phyloP scores from a whole-genome alignment of 2,888 invertebrate genomes.

The Cataglyphis rosenhaueri region DNA sequence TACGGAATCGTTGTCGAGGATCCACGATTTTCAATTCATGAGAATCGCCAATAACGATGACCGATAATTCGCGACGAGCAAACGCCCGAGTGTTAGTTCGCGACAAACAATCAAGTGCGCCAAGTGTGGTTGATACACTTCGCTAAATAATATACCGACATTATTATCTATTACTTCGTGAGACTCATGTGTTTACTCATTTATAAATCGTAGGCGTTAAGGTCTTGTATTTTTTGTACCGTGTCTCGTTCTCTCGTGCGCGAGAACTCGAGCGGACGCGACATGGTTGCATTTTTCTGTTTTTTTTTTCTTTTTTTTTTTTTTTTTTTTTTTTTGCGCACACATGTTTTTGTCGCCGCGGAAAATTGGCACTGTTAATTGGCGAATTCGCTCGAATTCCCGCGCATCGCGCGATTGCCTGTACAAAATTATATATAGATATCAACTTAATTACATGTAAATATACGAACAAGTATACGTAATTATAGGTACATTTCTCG shows the following conservation, averaged over 20 bases:
- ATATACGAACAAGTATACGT: constrained; percentile 76
- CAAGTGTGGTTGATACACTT: constrained; percentile 63
- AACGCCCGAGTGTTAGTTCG: background rate
- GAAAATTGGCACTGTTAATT: background rate
- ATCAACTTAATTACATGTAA: constrained; percentile 70
- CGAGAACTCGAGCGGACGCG: constrained; percentile 66
- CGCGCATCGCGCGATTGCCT: constrained; percentile 66
- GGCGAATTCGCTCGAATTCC: constrained; percentile 60
- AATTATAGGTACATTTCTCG: constrained; percentile 65
- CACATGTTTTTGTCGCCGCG: constrained; percentile 9
- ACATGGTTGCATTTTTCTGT: background rate
- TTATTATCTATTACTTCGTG: constrained; percentile 61
- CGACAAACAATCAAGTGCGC: constrained; percentile 16
- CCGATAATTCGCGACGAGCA: background rate
- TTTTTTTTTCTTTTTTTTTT: too few relatives aligned
- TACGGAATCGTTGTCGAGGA: constrained; percentile 3
- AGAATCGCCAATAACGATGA: constrained; percentile 25
- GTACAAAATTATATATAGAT: constrained; percentile 77
- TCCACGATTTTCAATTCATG: background rate
- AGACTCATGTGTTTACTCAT: constrained; percentile 60
- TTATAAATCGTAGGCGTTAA: constrained; percentile 76
- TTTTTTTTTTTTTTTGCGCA: background rate
- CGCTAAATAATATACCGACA: constrained; percentile 64
- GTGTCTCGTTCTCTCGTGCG: constrained; percentile 76
- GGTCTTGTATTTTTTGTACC: constrained; percentile 83